These are phyloP conservation scores for Syritta pipiens DNA, from an alignment of 2,888 invertebrate species.

Conservation along the genomic window DNA sequence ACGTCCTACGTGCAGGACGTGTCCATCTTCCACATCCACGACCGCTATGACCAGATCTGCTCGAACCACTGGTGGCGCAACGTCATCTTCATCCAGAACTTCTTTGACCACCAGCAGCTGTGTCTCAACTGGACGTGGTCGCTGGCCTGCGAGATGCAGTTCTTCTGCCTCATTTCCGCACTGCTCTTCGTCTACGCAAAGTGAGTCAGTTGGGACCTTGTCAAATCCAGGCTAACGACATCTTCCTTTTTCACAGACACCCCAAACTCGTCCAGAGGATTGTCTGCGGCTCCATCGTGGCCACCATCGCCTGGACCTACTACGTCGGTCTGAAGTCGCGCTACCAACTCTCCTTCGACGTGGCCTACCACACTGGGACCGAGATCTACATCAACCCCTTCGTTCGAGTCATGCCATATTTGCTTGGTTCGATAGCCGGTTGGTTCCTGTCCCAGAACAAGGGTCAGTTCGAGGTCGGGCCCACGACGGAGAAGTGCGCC, in stretches of 20 bases:
- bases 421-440: constrained; percentile 80
- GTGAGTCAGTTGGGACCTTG: constrained; percentile 74
- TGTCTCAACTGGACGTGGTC: constrained; percentile 80
- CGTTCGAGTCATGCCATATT: constrained; percentile 80
- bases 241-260: constrained; percentile 71
- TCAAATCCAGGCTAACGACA: too few species aligned
- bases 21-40: constrained; percentile 78
- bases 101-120: constrained; percentile 77
- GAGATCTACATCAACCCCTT: constrained; percentile 81
- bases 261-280: constrained; percentile 73
- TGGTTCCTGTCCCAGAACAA: constrained; percentile 77
- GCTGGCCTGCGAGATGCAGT: constrained; percentile 79
- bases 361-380: constrained; percentile 77
- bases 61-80: constrained; percentile 79
- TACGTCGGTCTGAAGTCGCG: constrained; percentile 73
- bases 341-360: constrained; percentile 78
- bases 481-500: constrained; percentile 73
- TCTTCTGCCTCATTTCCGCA: constrained; percentile 75
- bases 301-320: constrained; percentile 75
- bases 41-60: constrained; percentile 78
- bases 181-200: constrained; percentile 77
- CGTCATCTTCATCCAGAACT: constrained; percentile 78
- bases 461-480: constrained; percentile 72
- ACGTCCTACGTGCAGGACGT: constrained; percentile 77
- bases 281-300: constrained; percentile 69